Base-by-base conservation (phyloP, 2,113 vertebrate genomes). In the Pygoscelis adeliae region DNA sequence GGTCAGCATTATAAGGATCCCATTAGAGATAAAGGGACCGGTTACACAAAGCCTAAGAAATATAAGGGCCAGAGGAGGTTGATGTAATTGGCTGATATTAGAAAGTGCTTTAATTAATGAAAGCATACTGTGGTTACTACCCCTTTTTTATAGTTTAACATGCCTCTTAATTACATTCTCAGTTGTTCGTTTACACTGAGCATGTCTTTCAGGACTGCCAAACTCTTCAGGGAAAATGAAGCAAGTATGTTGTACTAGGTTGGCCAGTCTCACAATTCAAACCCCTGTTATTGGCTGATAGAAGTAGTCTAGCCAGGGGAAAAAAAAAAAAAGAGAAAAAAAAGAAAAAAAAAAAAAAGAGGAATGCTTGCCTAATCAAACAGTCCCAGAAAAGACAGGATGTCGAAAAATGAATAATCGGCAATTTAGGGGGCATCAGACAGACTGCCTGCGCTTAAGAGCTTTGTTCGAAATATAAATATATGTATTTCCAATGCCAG, bases 1-100 rank as follows among this genome's bases (percentile, higher is more conserved):
- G 98, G 97, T 98, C 97, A 97, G 92, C 94, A 96, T 98, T 98
- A 98, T 97, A 98, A 98, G 95, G 96, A 98, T 96, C 94, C 96
- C 95, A 97, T 97, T 97, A 97, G 97, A 97, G 97, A 98, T 97
- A 97, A 98, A 98, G 88, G 91, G 74, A 87, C 83, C 76, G 20
- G 89, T 97, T 98, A 96, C 88, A 95, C 97, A 97, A 97, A 95
- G 96, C 95, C 97, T 86, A 94, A 95, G 96, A 98, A 98, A 97
- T 97, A 97, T 95, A 97, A 83, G 84, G 83, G 83, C 84, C 95
- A 97, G 96, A 98, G 96, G 76, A 97, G 88, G 94, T 96, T 97
- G 96, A 96, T 96, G 87, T 96, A 97, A 96, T 93, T 97, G 97
- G 98, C 96, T 96, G 93, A 96, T 95, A 90, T 85, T 92, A 97